Evolutionary conservation across 2,888 invertebrate species (phyloP), one percentile per base, ranked within the genome.

Genomic region (Andrena chrysosceles): DNA sequence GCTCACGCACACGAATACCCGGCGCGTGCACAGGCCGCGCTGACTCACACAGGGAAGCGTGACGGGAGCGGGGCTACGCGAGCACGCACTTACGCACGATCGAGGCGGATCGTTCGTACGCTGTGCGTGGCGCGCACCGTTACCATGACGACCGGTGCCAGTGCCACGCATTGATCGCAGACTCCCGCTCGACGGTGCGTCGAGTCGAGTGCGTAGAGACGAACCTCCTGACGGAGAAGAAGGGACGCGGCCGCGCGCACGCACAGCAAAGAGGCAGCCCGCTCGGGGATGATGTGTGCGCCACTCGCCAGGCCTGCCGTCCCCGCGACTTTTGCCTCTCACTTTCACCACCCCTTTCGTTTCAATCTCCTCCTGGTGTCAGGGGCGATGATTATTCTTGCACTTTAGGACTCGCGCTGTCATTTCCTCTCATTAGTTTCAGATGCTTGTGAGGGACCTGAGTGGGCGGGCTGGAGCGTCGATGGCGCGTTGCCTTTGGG

Each of bases 111-210:
- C 91, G 91, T 89, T 89, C 87, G 89, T 85, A 87, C 85, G 89
- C 75, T 87, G 89, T 90, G 91, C 91, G 91, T 90, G 90, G 91
- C 89, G 91, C 91, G 92, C 91, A 89, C 91, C 85, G 93, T 93
- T 91, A 89, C 93, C 93, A 94, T 93, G 91, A 90, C 92, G 89
- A 94, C 93, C 90, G 88, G 85, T 90, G 89, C 88, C 92, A 92
- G 92, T 91, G 92, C 84, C 89, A 93, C 93, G 93, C 93, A 94
- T 94, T 92, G 93, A 93, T 94, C 93, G 93, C 93, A 93, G 93
- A 93, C 93, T 93, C 93, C 92, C 90, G 87, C 80, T 87, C 83
- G 84, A 60, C 91, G 90, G 91, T 93, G 92, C 92, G 93, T 93
- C 90, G 90, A 90, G 91, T 88, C 89, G 90, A 90, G 90, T 89